A percentile compares a stretch with the other conserved stretches of the same genome.
These are phyloP conservation scores for Pachypsylla venusta DNA, from an alignment of 1,140 invertebrate genomes.

Conservation along the genomic window DNA sequence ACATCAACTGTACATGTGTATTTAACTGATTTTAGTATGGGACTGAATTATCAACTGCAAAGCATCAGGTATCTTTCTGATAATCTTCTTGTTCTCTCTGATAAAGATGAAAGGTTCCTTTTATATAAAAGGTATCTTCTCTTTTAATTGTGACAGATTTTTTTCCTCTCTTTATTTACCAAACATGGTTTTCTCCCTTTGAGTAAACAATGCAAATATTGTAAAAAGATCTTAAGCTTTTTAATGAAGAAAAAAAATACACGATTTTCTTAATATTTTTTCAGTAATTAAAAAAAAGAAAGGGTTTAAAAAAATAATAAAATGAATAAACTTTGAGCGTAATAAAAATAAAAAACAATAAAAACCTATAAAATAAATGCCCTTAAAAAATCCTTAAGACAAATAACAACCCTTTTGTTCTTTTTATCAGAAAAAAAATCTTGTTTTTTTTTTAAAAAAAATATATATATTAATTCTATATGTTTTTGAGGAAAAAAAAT, in stretches of 20 bases:
- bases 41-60: too few species aligned
- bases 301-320: constrained; percentile 2
- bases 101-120: too few species aligned
- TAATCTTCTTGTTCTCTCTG: too few species aligned
- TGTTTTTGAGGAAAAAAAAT: constrained; percentile 2
- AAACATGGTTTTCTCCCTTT: neutral
- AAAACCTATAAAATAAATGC: constrained; percentile 10
- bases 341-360: constrained; percentile 9
- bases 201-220: constrained; percentile 7
- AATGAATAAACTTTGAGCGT: neutral
- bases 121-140: too few species aligned
- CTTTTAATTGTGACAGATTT: neutral
- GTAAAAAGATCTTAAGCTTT: constrained; percentile 6
- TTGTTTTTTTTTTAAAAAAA: neutral
- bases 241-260: constrained; percentile 3
- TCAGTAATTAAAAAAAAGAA: constrained; percentile 8
- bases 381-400: constrained; percentile 7
- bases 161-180: too few species aligned
- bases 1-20: too few species aligned
- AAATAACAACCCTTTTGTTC: constrained; percentile 7
- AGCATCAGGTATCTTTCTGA: too few species aligned
- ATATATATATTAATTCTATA: neutral
- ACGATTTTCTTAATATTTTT: constrained; percentile 7
- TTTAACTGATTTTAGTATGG: too few species aligned
- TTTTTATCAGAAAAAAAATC: constrained; percentile 2